Evolutionary conservation across 1,140 invertebrate species (phyloP), one percentile per base, ranked within the genome.

Genomic region (Drosophila varians): DNA sequence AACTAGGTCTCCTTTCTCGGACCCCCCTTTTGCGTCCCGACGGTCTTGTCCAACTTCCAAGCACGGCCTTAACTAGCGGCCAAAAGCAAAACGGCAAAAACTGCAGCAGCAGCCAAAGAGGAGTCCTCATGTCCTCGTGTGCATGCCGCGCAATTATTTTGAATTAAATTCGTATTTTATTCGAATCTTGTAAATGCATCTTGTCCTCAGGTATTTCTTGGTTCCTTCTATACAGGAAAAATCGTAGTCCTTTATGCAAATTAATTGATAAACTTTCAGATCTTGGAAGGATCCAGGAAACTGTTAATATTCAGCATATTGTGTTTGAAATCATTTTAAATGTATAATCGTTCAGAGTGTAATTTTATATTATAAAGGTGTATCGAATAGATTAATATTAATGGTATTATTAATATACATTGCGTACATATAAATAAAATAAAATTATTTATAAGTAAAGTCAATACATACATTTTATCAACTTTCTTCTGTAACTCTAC

Each of bases 151-250:
- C 87, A 89, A 89, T 89, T 89, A 89, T 90, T 90, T 89, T 83
- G 74, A 83, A 90, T 83, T 82, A 89, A 90, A 90, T 90, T 90
- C 87, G 87, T 89, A 89, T 86, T 89, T 89, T 90, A 77, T 83
- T 49, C 70, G 82, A 90, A 90, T 89, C 87, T 84, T 73, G 74
- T 70, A 82, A 89, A 82, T 89, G 74, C 78, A 90, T 89, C 87
- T 87, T 86, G 80, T 79, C 61, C 43, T 25, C 14, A 58, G 45
- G 28, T 31, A 31, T 31, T 31, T 38, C 25, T 55, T 31, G 28
- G 9, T 4, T 31, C 9, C 2, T 31, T 31, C n/a, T 31, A 11
- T 31, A 31, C 9, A 31, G 28, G n/a, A 31, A 31, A 31, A 31
- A 11, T 11, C 0, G 3, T 3, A 31, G 28, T 31, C 28, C 28